Base-by-base conservation (phyloP, 92 coral and sea anemone genomes). In the Epizoanthus scotinus region DNA sequence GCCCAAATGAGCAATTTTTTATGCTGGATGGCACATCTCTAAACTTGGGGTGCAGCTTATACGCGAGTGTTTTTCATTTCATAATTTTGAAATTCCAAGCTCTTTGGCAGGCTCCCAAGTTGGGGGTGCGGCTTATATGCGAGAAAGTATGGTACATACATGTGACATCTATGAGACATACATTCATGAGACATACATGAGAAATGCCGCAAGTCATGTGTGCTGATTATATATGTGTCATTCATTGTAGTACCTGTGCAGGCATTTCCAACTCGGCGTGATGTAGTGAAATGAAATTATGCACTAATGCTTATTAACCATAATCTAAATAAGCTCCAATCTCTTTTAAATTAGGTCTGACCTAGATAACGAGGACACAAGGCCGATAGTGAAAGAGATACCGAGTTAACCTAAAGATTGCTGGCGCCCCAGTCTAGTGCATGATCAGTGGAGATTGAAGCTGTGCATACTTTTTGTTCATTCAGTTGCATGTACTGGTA, bases 301-400 rank as follows among this genome's bases (percentile, higher is more conserved):
- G 31, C 21, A 38, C 79, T 57, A 74, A 74, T 74, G 80, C 67
- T 57, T 36, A 36, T 27, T 63, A 63, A 63, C 67, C 1, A 0
- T 74, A 74, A 74, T 38, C 67, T 74, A 34, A 24, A 74, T 36
- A 44, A 58, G 67, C 67, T 74, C 58, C 80, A 74, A 74, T 74
- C 80, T 75, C 29, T 75, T 67, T 40, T 75, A 19, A 75, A 75
- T 75, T 63, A 75, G 81, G 81, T 75, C 67, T 58, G 81, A 75
- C 63, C 50, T 59, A 31, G 25, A 54, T 75, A 36, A 34, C 67
- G 81, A 75, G 56, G 81, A 75, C 55, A 57, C 67, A 52, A 75
- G 66, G 49, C 81, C 81, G 25, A 57, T 75, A 75, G 57, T 75
- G 55, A 59, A 59, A 59, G 81, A 75, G 81, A 75, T 75, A 6